phyloP scores from a whole-genome alignment of 2,888 invertebrate species.

The Coremacera marginata region DNA sequence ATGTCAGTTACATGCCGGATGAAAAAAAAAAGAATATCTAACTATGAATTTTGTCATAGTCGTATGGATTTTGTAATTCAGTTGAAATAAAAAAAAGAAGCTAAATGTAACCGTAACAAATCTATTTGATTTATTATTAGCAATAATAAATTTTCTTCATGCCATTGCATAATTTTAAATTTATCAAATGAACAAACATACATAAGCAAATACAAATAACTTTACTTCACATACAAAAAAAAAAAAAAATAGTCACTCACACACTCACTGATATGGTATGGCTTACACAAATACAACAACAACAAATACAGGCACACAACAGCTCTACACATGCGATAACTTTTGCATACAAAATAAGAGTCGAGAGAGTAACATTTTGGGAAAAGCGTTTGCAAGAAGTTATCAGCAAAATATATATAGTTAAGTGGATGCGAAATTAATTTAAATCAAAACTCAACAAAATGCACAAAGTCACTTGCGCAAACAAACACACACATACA shows the following conservation, averaged over 20 bases:
- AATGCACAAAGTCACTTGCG: conserved; percentile 36
- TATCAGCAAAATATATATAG: conserved; percentile 36
- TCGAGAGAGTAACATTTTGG: background rate
- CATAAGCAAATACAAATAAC: conserved; percentile 15
- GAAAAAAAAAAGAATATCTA: too few species aligned
- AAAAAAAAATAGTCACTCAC: background rate
- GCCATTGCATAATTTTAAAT: conserved; percentile 52
- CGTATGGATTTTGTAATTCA: too few species aligned
- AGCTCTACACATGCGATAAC: background rate
- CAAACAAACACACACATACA: conserved; percentile 50
- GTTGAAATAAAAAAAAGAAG: background rate
- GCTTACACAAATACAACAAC: background rate
- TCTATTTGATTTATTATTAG: conserved; percentile 53
- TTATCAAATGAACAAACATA: conserved; percentile 43
- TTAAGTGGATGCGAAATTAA: conserved; percentile 50
- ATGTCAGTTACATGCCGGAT: too few species aligned
- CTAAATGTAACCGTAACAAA: conserved; percentile 21
- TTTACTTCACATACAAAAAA: background rate
- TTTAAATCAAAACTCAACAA: conserved; percentile 50
- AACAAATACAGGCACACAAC: background rate
- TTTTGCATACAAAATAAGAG: conserved; percentile 1
- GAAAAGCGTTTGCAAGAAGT: conserved; percentile 13
- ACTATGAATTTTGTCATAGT: too few species aligned
- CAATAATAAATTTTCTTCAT: conserved; percentile 52
- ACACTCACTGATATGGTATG: background rate